phyloP scores from a whole-genome alignment of 2,797 vertebrate genomes.

The Lepilemur septentrionalis region DNA sequence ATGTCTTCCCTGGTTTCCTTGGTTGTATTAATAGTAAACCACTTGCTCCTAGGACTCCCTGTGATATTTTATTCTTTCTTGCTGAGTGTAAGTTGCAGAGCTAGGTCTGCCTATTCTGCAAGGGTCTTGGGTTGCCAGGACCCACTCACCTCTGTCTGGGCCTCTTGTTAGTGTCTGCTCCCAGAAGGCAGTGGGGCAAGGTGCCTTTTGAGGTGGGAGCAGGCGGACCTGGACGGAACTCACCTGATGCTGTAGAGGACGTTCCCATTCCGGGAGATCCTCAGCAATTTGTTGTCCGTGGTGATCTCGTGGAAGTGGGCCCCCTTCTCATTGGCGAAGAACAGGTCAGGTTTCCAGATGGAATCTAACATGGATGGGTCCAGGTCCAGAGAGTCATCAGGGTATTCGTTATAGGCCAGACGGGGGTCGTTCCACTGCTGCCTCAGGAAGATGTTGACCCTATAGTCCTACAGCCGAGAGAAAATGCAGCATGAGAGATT shows the following conservation, averaged over 20 bases:
- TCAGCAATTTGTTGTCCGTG: slow-evolving; percentile 97
- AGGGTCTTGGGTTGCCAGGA: not conserved
- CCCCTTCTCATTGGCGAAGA: slow-evolving; percentile 99
- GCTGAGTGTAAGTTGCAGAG: not conserved
- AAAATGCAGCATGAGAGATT: not conserved
- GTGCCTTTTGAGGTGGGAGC: rapidly evolving
- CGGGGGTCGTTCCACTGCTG: slow-evolving; percentile 99
- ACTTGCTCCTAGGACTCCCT: not conserved
- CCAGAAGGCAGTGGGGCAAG: not conserved
- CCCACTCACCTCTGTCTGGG: not conserved
- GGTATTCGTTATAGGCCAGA: slow-evolving; percentile 96
- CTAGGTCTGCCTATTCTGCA: not conserved
- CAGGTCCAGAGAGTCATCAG: slow-evolving; percentile 96
- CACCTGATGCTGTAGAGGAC: slow-evolving; percentile 99
- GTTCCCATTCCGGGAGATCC: slow-evolving; percentile 96
- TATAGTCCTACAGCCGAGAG: slow-evolving; percentile 90
- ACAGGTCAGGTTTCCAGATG: slow-evolving; percentile 99
- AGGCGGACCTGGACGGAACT: not conserved
- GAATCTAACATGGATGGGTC: slow-evolving; percentile 99
- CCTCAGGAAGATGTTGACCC: slow-evolving; percentile 97
- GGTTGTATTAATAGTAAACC: not conserved
- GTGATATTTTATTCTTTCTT: not conserved
- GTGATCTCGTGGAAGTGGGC: slow-evolving; percentile 99
- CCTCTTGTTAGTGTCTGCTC: not conserved
- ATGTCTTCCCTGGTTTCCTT: not conserved